These are phyloP conservation scores for Aradus depressus DNA, from an alignment of 2,888 invertebrate species.

Conservation along the genomic window DNA sequence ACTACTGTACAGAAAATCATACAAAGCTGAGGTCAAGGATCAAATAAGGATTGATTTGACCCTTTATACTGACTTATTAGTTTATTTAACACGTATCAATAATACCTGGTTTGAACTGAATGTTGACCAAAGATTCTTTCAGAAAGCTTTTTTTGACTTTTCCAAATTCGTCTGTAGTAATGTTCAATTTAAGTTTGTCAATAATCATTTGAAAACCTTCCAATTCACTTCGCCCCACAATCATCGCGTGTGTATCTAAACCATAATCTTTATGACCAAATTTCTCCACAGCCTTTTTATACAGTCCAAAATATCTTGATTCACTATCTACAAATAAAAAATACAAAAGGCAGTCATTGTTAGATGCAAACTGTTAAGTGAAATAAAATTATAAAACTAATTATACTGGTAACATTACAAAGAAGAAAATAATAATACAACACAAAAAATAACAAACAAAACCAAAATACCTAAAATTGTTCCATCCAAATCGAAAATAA, in stretches of 20 bases:
- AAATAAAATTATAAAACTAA: background rate
- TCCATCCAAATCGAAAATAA: constrained; percentile 64
- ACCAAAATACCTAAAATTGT: constrained; percentile 44
- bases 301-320: constrained; percentile 61
- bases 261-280: constrained; percentile 71
- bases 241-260: constrained; percentile 61
- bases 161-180: constrained; percentile 55
- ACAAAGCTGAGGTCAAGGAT: no score
- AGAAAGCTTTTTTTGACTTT: constrained; percentile 48
- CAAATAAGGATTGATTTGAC: no score
- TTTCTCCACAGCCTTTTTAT: constrained; percentile 53
- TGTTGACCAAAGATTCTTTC: constrained; percentile 47
- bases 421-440: no score
- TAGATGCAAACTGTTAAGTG: background rate
- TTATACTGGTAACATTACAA: background rate
- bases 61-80: no score
- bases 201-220: constrained; percentile 57
- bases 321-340: constrained; percentile 57
- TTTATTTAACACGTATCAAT: no score
- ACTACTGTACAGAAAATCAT: no score
- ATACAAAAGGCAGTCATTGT: background rate
- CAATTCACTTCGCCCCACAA: constrained; percentile 62
- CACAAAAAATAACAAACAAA: no score
- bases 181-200: constrained; percentile 53
- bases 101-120: constrained; percentile 61